Evolutionary conservation across 2,797 vertebrate genomes (phyloP).

Genomic region (Oryzias sinensis): DNA sequence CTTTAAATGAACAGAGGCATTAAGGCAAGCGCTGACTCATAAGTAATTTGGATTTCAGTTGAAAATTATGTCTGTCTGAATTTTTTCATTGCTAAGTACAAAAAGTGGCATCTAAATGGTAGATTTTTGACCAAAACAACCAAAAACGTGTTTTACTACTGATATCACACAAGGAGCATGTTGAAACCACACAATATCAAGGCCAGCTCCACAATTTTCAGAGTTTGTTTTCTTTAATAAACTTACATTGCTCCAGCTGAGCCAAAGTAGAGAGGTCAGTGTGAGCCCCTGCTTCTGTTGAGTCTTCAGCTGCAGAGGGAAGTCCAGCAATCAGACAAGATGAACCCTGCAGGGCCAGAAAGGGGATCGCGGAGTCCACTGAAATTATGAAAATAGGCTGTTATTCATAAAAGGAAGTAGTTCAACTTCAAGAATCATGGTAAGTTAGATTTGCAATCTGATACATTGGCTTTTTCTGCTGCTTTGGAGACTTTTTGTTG

Average conservation of each 20-base stretch:
- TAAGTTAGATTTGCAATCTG: neutral
- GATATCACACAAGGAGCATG: slow-evolving; percentile 42
- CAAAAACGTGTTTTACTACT: slow-evolving; percentile 12
- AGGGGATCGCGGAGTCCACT: slow-evolving; percentile 17
- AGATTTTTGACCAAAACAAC: slow-evolving; percentile 18
- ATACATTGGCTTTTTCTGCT: neutral
- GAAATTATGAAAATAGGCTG: slow-evolving; percentile 12
- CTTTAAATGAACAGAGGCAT: slow-evolving; percentile 7
- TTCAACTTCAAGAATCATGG: neutral
- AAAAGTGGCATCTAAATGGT: slow-evolving; percentile 21
- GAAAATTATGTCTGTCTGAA: neutral
- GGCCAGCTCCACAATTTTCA: slow-evolving; percentile 54
- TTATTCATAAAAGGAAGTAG: slow-evolving; percentile 12
- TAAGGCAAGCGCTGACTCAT: neutral
- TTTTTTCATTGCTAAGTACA: slow-evolving; percentile 9
- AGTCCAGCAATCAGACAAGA: slow-evolving; percentile 36
- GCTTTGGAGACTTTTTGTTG: neutral
- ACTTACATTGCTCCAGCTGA: slow-evolving; percentile 78
- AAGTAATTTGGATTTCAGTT: no score
- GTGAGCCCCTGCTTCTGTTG: slow-evolving; percentile 74
- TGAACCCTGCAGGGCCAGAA: slow-evolving; percentile 28
- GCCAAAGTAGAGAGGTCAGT: slow-evolving; percentile 73
- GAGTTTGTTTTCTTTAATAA: slow-evolving; percentile 85
- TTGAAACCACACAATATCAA: slow-evolving; percentile 43
- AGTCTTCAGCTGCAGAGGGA: slow-evolving; percentile 59